Base-by-base conservation (phyloP, 2,888 invertebrate species). In the Isoperla grammatica region DNA sequence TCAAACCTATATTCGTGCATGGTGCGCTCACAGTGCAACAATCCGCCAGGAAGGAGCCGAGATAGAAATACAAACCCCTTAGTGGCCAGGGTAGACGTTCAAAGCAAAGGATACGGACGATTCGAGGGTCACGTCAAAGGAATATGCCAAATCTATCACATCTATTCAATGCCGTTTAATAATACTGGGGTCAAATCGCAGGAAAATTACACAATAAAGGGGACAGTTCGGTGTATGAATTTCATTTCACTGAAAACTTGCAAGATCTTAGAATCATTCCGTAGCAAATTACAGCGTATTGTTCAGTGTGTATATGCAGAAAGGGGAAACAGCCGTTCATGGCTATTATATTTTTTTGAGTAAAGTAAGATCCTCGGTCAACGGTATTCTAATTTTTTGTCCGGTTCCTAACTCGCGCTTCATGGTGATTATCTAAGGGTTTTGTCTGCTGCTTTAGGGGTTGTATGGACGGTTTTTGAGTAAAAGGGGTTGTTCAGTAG, bases 271-370 rank as follows among this genome's bases (percentile, higher is more conserved):
- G 37, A 39, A 39, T 9, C 39, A 37, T 29, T 53, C 19, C 53
- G 53, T 53, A 53, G 53, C 53, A 53, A 53, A 53, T 53, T 53
- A 53, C 40, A 20, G 17, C n/a, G 17, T 39, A 53, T 53, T 53
- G 53, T 53, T 35, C 53, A 17, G 39, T 37, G 12, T 2, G 9
- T n/a, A 49, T 12, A 53, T 37, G 22, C n/a, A 22, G 20, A 46
- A 46, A 46, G 46, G n/a, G 46, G 20, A 46, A 46, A 46, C 29
- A 29, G 29, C 29, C 42, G n/a, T n/a, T 15, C 11, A 43, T 46
- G 15, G 15, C 49, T 50, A 35, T 50, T 50, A 5, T 50, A 50
- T 2, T 22, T 50, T 50, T 50, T 29, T 12, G 6, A 35, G 23
- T 15, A 29, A 15, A 15, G 35, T 35, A 22, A 13, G 15, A 45